Percentiles rank a stretch among this genome's conserved stretches.
These are phyloP conservation scores for Fissipunctia ypsillon DNA, from an alignment of 2,888 invertebrate genomes.

Conservation along the genomic window DNA sequence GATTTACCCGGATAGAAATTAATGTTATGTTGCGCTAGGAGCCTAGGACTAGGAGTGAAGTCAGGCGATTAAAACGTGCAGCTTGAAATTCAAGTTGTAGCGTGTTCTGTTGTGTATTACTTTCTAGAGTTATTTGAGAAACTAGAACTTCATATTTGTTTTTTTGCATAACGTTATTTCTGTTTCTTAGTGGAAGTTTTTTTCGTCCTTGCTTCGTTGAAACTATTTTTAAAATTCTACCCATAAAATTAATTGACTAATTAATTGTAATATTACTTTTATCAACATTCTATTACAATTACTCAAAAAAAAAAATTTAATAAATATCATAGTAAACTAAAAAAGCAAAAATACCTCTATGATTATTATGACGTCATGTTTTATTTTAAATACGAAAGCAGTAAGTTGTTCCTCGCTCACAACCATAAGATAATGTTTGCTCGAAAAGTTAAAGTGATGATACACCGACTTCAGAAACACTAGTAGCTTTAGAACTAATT, in stretches of 20 bases:
- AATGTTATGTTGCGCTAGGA: conserved; percentile 22
- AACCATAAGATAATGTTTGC: conserved; percentile 8
- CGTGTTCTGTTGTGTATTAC: background rate
- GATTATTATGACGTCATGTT: background rate
- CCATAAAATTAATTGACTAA: too few relatives aligned
- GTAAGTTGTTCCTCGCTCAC: conserved; percentile 19
- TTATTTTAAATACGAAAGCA: background rate
- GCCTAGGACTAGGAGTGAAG: conserved; percentile 12
- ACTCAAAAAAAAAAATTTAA: too few relatives aligned
- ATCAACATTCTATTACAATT: too few relatives aligned
- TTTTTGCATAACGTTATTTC: background rate
- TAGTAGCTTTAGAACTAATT: conserved; percentile 55
- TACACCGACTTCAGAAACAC: conserved; percentile 25
- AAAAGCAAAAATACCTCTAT: background rate
- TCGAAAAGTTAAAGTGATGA: conserved; percentile 16
- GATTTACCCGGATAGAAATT: conserved; percentile 49
- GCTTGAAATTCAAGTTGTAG: background rate
- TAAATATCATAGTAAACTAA: too few relatives aligned
- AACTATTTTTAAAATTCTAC: too few relatives aligned
- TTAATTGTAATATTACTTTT: too few relatives aligned
- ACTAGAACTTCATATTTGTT: background rate
- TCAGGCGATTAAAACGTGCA: conserved; percentile 8
- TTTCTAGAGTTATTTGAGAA: background rate
- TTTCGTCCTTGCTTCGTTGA: too few relatives aligned
- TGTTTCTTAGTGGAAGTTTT: background rate